phyloP scores from a whole-genome alignment of 2,113 vertebrate genomes.

The Madoqua kirkii region DNA sequence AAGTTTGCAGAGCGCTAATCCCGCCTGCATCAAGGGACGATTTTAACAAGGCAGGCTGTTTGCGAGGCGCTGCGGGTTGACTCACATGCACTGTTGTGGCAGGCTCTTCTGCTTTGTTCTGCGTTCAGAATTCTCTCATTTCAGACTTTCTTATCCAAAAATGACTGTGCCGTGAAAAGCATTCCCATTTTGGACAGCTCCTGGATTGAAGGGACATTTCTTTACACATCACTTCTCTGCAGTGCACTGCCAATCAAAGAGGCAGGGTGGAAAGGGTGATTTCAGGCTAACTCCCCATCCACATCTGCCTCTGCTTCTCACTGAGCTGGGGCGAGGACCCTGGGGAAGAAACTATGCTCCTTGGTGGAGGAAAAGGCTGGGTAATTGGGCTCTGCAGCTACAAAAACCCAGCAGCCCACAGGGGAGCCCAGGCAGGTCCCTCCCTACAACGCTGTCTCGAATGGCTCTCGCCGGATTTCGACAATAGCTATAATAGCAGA shows the following conservation, averaged over 20 bases:
- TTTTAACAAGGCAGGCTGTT: constrained; percentile 70
- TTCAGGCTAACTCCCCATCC: neutral
- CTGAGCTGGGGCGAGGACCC: neutral
- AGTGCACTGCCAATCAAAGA: neutral
- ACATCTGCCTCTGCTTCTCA: neutral
- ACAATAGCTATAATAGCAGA: constrained; percentile 28
- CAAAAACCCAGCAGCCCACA: constrained; percentile 16
- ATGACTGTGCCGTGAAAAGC: neutral
- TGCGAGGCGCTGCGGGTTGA: constrained; percentile 22
- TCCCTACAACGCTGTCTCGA: neutral
- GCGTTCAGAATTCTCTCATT: constrained; percentile 43
- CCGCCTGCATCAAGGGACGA: constrained; percentile 60
- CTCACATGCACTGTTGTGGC: constrained; percentile 36
- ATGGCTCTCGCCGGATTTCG: neutral
- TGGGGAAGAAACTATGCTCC: neutral
- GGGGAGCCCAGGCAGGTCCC: neutral
- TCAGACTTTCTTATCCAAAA: constrained; percentile 40
- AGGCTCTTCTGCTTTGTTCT: constrained; percentile 62
- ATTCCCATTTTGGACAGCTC: constrained; percentile 9
- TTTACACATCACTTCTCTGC: neutral
- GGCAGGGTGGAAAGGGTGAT: neutral
- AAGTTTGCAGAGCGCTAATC: constrained; percentile 68
- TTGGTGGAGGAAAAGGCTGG: neutral
- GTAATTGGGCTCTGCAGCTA: constrained; percentile 53
- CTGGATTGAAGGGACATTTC: neutral